phyloP scores from a whole-genome alignment of 2,797 vertebrate species.

The Chaunax sp. region DNA sequence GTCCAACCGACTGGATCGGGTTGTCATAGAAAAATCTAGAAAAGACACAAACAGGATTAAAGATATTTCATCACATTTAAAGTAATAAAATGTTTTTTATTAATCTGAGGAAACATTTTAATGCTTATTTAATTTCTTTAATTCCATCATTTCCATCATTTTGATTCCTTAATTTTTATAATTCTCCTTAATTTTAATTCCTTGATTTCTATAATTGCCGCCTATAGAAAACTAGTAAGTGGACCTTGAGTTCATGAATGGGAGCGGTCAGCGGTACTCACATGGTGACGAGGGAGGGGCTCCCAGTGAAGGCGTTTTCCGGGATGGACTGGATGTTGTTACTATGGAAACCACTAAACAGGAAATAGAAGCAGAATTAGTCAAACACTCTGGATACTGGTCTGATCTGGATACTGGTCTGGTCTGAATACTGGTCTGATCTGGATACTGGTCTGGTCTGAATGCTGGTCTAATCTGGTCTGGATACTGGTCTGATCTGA shows the following conservation, averaged over 20 bases:
- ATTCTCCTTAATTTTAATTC: too few relatives aligned
- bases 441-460: too few relatives aligned
- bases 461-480: too few relatives aligned
- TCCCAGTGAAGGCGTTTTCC: constrained; percentile 91
- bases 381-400: not conserved
- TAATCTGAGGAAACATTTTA: not conserved
- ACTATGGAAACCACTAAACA: constrained; percentile 92
- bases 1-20: constrained; percentile 93
- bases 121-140: too few relatives aligned
- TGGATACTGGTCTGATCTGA: too few relatives aligned
- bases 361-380: constrained; percentile 30
- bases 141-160: too few relatives aligned
- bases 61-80: not conserved
- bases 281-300: constrained; percentile 93
- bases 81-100: too few relatives aligned
- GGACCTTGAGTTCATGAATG: too few relatives aligned
- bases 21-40: constrained; percentile 94
- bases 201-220: too few relatives aligned
- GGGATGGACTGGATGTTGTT: constrained; percentile 95
- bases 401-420: not conserved
- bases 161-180: too few relatives aligned
- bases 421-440: too few relatives aligned
- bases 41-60: constrained; percentile 24
- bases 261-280: constrained; percentile 75
- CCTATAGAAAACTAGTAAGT: too few relatives aligned